phyloP scores from a whole-genome alignment of 2,888 invertebrate genomes.

The Ophion ventricosus region DNA sequence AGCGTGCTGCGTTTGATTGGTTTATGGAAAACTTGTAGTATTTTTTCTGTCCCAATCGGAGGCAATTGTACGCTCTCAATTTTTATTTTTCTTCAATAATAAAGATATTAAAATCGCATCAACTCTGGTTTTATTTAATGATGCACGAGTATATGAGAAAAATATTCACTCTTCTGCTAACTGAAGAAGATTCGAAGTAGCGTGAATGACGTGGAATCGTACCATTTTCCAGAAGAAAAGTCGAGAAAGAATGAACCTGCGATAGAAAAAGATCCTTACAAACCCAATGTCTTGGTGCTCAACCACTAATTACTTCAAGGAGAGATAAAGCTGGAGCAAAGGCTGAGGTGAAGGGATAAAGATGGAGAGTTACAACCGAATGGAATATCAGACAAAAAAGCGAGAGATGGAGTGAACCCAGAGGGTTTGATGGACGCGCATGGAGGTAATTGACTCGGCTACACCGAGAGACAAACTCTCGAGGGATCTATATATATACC shows the following conservation, averaged over 20 bases:
- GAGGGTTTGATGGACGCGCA: constrained; percentile 53
- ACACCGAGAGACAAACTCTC: constrained; percentile 3
- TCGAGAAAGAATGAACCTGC: constrained; percentile 31
- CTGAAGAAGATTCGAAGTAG: constrained; percentile 31
- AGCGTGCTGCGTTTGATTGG: no score
- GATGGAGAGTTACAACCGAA: constrained; percentile 39
- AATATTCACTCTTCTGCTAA: background rate
- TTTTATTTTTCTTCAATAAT: no score
- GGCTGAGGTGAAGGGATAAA: constrained; percentile 19
- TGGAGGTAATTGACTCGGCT: constrained; percentile 60
- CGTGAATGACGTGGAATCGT: constrained; percentile 13
- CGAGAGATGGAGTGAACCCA: constrained; percentile 26
- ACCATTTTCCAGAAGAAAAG: constrained; percentile 20
- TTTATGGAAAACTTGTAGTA: no score
- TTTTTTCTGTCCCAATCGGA: no score
- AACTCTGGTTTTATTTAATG: no score
- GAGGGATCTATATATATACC: constrained; percentile 9
- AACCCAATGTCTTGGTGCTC: constrained; percentile 39
- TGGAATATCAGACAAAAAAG: constrained; percentile 53
- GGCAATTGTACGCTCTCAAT: no score
- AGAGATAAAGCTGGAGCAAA: constrained; percentile 50
- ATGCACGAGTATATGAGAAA: no score
- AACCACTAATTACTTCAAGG: constrained; percentile 60
- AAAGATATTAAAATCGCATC: no score
- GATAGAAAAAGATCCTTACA: constrained; percentile 31